Evolutionary conservation across 2,113 vertebrate species (phyloP), one percentile per base, ranked within the genome.

Genomic region (Drymodes brunneopygia): DNA sequence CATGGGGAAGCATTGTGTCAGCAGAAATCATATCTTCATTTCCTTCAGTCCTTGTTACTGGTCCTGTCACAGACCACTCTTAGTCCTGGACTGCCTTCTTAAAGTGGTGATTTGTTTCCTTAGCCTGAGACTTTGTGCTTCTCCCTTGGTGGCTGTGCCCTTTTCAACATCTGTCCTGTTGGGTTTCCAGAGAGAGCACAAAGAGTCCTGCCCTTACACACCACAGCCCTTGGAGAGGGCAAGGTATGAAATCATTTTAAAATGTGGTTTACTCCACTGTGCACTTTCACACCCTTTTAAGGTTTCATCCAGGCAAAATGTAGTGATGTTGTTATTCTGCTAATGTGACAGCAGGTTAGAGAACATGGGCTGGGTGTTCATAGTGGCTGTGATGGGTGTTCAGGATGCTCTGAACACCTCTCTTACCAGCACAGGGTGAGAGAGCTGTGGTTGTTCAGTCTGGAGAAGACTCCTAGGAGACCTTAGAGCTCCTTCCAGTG

Each of bases 141-240:
- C 20, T 77, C 36, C 53, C n/a, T 36, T 54, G 58, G 15, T 56
- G 20, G 27, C 60, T 56, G 27, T 81, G 54, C 35, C 27, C 40
- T 54, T 80, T 81, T 69, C 72, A 72, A 19, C 33, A 36, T 45
- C 25, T 80, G 25, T 40, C 10, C 40, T 70, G 31, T 45, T 66
- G 56, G 7, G 17, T 66, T 20, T 48, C 24, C 0, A 0, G 4
- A 44, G 36, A 51, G 21, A 31, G 15, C 64, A n/a, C 1, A 1
- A 60, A 20, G 25, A 45, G 31, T 56, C 38, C n/a, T 69, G 45
- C 14, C 23, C 44, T 21, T 58, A 53, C 40, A 58, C 25, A n/a
- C 51, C 29, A n/a, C 13, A 29, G 35, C 28, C 22, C 60, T 60
- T 7, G 4, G 65, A 90, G 78, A n/a, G n/a, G 31, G 44, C 31